Evolutionary conservation across 2,888 invertebrate genomes (phyloP), one percentile per base, ranked within the genome.

Genomic region (Pharmacophagus antenor): DNA sequence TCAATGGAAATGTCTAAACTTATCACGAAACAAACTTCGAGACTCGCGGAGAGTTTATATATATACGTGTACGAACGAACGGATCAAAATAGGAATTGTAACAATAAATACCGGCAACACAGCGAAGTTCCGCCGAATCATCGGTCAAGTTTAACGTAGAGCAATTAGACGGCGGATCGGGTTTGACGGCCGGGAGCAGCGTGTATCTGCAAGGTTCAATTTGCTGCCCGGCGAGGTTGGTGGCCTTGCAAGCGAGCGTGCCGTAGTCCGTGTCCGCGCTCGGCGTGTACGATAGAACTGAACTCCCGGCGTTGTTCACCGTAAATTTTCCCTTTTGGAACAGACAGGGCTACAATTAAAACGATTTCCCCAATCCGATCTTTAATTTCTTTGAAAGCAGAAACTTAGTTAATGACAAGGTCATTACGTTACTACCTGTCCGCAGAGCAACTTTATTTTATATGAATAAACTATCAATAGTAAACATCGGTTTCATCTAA

Each of bases 111-210:
- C 93, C 94, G 66, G 93, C 88, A 44, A 86, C 71, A 78, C 96
- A 96, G 70, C 94, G 93, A 7, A 96, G 92, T 70, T 95, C 94
- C 44, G 95, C 91, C 0, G 95, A 94, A 66, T 94, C 93, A 56
- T 95, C 94, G n/a, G 96, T 96, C 73, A 95, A 93, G 80, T 96
- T 96, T 61, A 93, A 88, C 22, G 95, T 90, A 8, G 94, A 93
- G 80, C 96, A 96, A 81, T 96, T 96, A 73, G 92, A 93, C 0
- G 95, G 94, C 1, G 95, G 92, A 69, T 96, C 95, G 0, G 96
- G 96, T 70, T 94, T 94, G 12, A 95, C 95, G 74, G 95, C 95
- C 0, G 95, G 94, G 62, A 95, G 93, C 56, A 96, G 91, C 65
- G 94, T 94, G 81, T 94, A 95, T 58, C 94, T 92, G 80, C 96